A percentile compares a stretch with the other conserved stretches of the same genome.
Evolutionary conservation across 2,888 invertebrate genomes (phyloP).

Genomic region (Punctoribates punctum): DNA sequence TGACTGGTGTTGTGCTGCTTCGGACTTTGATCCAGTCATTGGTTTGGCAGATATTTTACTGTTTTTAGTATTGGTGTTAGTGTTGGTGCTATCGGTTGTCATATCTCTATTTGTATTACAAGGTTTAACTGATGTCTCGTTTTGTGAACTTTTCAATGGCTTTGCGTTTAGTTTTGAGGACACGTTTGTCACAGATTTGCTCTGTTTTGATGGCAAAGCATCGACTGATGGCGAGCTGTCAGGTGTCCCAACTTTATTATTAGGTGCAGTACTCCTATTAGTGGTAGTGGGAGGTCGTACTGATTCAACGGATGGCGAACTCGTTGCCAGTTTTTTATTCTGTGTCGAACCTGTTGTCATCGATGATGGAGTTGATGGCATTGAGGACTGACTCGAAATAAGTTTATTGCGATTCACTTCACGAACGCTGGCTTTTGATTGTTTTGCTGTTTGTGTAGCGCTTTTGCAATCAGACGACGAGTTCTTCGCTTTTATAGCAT

Average conservation of each 20-base stretch:
- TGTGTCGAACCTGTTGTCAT: neutral
- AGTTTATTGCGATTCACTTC: neutral
- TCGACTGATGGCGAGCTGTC: neutral
- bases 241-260: neutral
- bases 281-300: neutral
- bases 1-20: neutral
- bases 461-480: neutral
- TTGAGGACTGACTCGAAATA: neutral
- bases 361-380: neutral
- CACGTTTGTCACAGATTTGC: neutral
- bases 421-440: neutral
- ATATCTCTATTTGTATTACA: neutral
- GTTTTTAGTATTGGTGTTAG: too few relatives aligned
- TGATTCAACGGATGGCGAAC: neutral
- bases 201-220: neutral
- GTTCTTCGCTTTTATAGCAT: neutral
- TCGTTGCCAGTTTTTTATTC: neutral
- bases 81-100: neutral
- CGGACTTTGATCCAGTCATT: neutral
- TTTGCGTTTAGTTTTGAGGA: neutral
- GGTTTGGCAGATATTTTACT: neutral
- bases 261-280: neutral
- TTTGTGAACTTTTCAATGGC: constrained; percentile 9
- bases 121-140: neutral
- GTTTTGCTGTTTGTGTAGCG: neutral